A percentile compares a stretch with the other conserved stretches of the same genome.
These are phyloP conservation scores for Cyclophora albipunctata DNA, from an alignment of 2,888 invertebrate genomes.

Conservation along the genomic window DNA sequence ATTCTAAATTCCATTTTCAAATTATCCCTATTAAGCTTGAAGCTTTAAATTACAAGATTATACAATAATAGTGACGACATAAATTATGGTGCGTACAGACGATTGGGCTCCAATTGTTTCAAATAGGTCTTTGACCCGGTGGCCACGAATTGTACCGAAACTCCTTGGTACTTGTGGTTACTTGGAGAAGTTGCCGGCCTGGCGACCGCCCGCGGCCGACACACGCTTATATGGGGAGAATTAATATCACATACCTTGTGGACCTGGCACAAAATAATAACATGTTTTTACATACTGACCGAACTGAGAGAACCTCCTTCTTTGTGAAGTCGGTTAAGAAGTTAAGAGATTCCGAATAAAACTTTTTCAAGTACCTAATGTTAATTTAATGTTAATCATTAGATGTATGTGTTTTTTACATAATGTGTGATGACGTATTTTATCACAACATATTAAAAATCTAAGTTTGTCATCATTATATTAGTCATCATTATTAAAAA, in stretches of 20 bases:
- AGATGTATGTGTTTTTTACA: too few relatives aligned
- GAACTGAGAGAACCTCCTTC: not conserved
- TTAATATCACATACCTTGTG: slow-evolving; percentile 14
- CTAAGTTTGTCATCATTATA: too few relatives aligned
- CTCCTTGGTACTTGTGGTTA: slow-evolving; percentile 23
- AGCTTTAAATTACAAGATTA: slow-evolving; percentile 22
- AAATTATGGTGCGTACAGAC: slow-evolving; percentile 24
- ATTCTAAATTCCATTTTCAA: too few relatives aligned
- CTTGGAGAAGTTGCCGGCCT: slow-evolving; percentile 16
- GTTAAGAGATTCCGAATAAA: too few relatives aligned
- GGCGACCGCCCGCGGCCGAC: slow-evolving; percentile 23
- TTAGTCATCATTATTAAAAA: too few relatives aligned
- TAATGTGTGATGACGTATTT: too few relatives aligned
- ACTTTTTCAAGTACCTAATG: too few relatives aligned
- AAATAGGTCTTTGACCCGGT: slow-evolving; percentile 41
- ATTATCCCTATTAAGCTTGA: slow-evolving; percentile 8
- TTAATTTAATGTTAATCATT: too few relatives aligned
- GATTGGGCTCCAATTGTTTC: slow-evolving; percentile 42
- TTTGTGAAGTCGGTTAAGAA: too few relatives aligned
- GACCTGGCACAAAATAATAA: slow-evolving; percentile 18
- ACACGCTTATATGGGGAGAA: slow-evolving; percentile 25
- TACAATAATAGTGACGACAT: slow-evolving; percentile 18
- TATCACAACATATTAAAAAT: too few relatives aligned
- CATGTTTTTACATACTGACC: too few relatives aligned
- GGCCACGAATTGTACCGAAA: slow-evolving; percentile 38